Evolutionary conservation across 1,140 invertebrate genomes (phyloP).

Genomic region (Diachasmimorpha longicaudata): DNA sequence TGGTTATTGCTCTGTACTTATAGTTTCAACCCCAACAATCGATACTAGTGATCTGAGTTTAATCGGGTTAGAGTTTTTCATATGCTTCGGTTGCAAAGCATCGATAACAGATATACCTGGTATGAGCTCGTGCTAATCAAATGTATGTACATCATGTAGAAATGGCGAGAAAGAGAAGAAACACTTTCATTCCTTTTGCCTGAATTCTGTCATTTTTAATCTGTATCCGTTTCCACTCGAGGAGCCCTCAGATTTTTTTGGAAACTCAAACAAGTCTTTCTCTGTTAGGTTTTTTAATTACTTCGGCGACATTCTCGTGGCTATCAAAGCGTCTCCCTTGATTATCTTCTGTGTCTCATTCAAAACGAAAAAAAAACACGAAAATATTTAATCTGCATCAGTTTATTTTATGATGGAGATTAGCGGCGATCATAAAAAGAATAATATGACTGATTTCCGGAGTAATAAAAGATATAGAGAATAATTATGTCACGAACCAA

Average conservation of each 20-base stretch:
- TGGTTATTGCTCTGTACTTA: neutral
- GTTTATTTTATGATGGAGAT: neutral
- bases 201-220: neutral
- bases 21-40: neutral
- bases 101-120: neutral
- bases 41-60: conserved; percentile 4
- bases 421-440: too few species aligned
- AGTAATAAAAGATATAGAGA: too few species aligned
- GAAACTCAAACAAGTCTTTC: neutral
- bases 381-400: neutral
- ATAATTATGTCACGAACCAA: too few species aligned
- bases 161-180: neutral
- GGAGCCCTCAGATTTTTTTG: neutral
- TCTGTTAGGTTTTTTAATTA: neutral
- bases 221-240: neutral
- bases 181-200: neutral
- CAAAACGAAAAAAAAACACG: neutral
- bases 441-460: too few species aligned
- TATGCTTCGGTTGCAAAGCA: neutral
- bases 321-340: neutral
- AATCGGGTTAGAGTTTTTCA: conserved; percentile 8
- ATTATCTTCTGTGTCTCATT: conserved; percentile 3
- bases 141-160: neutral
- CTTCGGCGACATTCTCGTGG: neutral
- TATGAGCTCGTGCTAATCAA: neutral